Evolutionary conservation across 2,797 vertebrate species (phyloP), one percentile per base, ranked within the genome.

Genomic region (Leptodactylus fallax): DNA sequence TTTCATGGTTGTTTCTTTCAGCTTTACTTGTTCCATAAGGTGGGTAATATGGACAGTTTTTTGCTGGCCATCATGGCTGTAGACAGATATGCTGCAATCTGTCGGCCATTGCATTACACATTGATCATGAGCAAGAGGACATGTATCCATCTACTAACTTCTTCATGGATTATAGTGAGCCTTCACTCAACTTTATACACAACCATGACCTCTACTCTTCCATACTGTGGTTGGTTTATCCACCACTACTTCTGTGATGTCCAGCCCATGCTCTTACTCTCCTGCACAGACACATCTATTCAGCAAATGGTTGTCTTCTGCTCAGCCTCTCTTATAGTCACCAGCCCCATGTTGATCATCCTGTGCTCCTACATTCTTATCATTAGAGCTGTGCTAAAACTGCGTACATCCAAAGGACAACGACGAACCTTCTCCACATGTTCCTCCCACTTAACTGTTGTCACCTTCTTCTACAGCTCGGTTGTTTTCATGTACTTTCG

Each of bases 401-500:
- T 61, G 6, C 60, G 14, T 6, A 84, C 87, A 1, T 79, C 87
- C 14, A 45, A 77, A 56, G 63, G 87, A 7, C 17, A 63, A 16
- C 79, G 23, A 19, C 78, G 65, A 7, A 85, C 87, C 17, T 88
- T 88, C 58, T 87, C 86, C 69, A 87, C 58, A 17, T 87, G 86
- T 47, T 87, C 79, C 69, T 82, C 86, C 36, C 87, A 88, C 53
- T 25, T 61, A 9, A 88, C 72, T 19, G 87, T 88, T 2, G 87
- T 85, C 53, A 61, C 21, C 58, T 21, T 61, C n/a, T 88, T 85
- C 51, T 88, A 79, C 8, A 88, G 61, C n/a, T 79, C 87, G 11
- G 21, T 88, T n/a, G 85, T 88, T 8, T 84, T 88, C 17, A 88
- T 85, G 87, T 61, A 88, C 55, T 88, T 88, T 80, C 81, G 87